Evolutionary conservation across 2,113 vertebrate species (phyloP).

Genomic region (Oncorhynchus mykiss): DNA sequence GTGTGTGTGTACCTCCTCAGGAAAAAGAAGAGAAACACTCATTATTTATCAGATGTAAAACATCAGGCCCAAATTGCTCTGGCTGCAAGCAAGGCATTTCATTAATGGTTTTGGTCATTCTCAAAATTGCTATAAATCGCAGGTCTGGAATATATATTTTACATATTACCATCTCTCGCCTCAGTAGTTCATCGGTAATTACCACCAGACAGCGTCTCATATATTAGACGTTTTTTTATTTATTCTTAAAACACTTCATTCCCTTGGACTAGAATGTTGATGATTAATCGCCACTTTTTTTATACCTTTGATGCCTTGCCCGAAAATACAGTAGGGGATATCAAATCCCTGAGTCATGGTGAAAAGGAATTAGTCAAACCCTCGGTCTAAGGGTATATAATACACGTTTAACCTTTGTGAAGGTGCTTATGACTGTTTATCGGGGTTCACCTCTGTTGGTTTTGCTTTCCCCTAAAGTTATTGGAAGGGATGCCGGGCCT

Average conservation of each 20-base stretch:
- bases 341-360: neutral
- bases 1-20: neutral
- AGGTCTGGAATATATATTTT: slow-evolving; percentile 27
- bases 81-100: slow-evolving; percentile 44
- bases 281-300: neutral
- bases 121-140: slow-evolving; percentile 36
- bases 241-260: neutral
- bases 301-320: neutral
- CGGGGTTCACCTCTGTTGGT: neutral
- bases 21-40: neutral
- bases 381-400: neutral
- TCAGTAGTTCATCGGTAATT: neutral
- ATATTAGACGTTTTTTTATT: slow-evolving; percentile 3
- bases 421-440: neutral
- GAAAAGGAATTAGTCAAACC: neutral
- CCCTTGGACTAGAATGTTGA: neutral
- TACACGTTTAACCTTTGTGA: neutral
- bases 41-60: slow-evolving; percentile 57
- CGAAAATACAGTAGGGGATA: neutral
- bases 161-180: slow-evolving; percentile 6
- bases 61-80: slow-evolving; percentile 37
- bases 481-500: slow-evolving; percentile 1
- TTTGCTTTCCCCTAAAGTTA: neutral
- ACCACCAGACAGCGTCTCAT: slow-evolving; percentile 2
- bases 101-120: slow-evolving; percentile 55